phyloP scores from a whole-genome alignment of 1,140 invertebrate genomes.

The Conus ventricosus region DNA sequence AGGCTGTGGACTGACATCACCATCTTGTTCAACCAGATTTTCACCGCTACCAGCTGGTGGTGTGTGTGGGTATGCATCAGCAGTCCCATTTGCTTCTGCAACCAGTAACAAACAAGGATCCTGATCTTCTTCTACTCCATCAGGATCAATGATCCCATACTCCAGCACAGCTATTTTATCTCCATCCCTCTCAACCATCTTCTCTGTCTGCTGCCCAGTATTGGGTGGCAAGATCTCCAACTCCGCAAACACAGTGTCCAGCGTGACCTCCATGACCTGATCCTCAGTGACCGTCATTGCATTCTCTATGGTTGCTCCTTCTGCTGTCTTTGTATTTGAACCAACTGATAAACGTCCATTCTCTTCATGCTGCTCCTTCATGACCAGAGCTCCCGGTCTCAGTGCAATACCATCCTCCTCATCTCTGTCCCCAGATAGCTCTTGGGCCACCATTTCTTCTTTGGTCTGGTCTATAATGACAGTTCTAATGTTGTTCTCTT shows the following conservation, averaged over 20 bases:
- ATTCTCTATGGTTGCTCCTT: not conserved
- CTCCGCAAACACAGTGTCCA: not conserved
- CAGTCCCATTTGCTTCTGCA: no score
- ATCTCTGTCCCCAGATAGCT: not conserved
- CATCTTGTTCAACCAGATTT: no score
- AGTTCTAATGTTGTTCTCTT: not conserved
- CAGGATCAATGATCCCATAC: no score
- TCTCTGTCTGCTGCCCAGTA: not conserved
- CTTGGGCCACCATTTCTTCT: not conserved
- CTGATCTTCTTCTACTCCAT: no score
- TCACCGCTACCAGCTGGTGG: no score
- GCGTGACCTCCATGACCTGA: not conserved
- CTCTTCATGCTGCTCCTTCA: not conserved
- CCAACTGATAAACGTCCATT: no score
- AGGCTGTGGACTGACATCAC: no score
- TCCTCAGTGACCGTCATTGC: not conserved
- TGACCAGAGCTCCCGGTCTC: not conserved
- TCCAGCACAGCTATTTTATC: no score
- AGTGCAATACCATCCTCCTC: not conserved
- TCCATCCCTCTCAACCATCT: not conserved
- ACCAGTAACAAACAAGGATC: no score
- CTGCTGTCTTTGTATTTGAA: not conserved
- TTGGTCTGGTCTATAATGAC: not conserved
- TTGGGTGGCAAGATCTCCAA: not conserved
- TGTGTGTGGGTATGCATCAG: no score